Percentiles rank a stretch among this genome's conserved stretches.
Conservation (phyloP, 1,140 invertebrate genomes). For the Drosophila littoralis region DNA sequence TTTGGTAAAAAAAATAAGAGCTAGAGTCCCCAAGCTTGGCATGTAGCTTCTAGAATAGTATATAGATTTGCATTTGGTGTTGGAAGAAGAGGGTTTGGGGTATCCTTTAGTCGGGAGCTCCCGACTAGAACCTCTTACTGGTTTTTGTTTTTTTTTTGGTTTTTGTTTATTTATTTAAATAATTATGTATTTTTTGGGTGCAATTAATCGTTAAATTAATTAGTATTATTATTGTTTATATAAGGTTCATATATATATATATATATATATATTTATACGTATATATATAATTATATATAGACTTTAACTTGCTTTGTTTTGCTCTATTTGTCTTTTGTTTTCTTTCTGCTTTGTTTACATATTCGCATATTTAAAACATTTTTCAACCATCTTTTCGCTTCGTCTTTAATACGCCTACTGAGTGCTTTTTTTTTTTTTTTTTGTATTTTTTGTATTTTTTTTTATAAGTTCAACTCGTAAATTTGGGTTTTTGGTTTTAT, state of each 20-base stretch:
- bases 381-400: slow-evolving; percentile 14
- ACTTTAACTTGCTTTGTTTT: slow-evolving; percentile 23
- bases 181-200: slow-evolving; percentile 83
- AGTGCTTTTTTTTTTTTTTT: slow-evolving; percentile 12
- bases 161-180: slow-evolving; percentile 83
- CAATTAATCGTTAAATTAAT: slow-evolving; percentile 84
- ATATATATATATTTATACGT: slow-evolving; percentile 52
- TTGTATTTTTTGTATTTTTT: slow-evolving; percentile 29
- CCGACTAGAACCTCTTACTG: too few species aligned
- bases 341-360: slow-evolving; percentile 9
- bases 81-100: too few species aligned
- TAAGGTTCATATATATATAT: slow-evolving; percentile 77
- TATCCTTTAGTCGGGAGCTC: too few species aligned
- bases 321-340: slow-evolving; percentile 15
- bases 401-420: slow-evolving; percentile 26
- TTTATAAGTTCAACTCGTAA: slow-evolving; percentile 35
- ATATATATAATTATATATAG: slow-evolving; percentile 49
- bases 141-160: slow-evolving; percentile 20
- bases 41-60: too few species aligned
- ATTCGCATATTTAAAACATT: slow-evolving; percentile 2
- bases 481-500: slow-evolving; percentile 15
- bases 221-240: slow-evolving; percentile 84
- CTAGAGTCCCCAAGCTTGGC: too few species aligned
- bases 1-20: too few species aligned
- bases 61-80: too few species aligned